Conservation (phyloP, 2,113 vertebrate species). For the Scomber japonicus region DNA sequence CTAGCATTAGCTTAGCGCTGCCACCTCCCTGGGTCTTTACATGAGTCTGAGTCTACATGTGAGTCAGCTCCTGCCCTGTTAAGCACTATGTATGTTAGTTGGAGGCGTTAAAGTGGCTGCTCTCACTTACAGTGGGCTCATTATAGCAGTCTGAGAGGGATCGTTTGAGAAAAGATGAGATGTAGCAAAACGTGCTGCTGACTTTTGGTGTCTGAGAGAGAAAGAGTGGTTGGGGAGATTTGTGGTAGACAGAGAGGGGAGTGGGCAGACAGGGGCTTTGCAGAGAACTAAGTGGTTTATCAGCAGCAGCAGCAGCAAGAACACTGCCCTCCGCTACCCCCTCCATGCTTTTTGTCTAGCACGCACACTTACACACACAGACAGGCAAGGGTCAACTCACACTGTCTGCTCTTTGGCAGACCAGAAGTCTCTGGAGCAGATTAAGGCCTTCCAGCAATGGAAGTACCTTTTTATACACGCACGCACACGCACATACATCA, state of each 20-base stretch:
- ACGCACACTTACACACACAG: conserved; percentile 24
- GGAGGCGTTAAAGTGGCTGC: neutral
- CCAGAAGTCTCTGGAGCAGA: conserved; percentile 55
- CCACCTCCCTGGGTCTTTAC: neutral
- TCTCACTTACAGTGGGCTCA: neutral
- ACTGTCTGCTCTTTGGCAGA: conserved; percentile 57
- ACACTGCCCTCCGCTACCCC: conserved; percentile 1
- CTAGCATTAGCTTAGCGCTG: conserved; percentile 45
- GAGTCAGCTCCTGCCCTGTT: conserved; percentile 5
- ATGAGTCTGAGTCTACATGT: conserved; percentile 7
- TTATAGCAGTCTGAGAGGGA: neutral
- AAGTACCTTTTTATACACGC: conserved; percentile 24
- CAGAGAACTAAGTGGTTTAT: conserved; percentile 70
- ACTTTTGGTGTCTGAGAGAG: neutral
- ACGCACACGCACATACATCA: neutral
- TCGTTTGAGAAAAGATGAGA: neutral
- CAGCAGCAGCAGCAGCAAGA: conserved; percentile 8
- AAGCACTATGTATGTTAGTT: neutral
- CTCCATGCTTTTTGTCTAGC: conserved; percentile 44
- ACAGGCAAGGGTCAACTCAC: conserved; percentile 39
- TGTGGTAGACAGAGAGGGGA: conserved; percentile 7
- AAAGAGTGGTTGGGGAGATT: neutral
- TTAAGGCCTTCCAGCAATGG: conserved; percentile 44
- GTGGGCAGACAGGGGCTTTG: conserved; percentile 37
- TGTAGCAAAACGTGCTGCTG: neutral